Conservation (phyloP, 1,140 invertebrate species). For the Rhopalosiphum maidis region DNA sequence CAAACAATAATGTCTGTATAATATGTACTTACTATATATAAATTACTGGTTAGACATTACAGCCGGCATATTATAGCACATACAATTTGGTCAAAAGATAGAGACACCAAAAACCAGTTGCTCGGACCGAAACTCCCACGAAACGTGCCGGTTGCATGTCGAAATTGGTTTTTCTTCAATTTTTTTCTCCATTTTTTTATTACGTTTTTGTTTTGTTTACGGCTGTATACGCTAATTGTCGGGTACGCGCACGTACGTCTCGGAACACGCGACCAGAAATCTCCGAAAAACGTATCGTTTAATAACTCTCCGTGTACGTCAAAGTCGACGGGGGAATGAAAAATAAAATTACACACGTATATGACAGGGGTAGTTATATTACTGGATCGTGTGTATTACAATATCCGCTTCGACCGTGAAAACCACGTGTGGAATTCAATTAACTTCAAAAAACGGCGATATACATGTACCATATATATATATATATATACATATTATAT, state of each 20-base stretch:
- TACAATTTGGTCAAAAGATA: background rate
- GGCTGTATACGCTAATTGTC: background rate
- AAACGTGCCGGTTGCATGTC: conserved; percentile 35
- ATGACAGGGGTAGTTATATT: background rate
- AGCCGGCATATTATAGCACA: background rate
- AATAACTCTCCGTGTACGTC: conserved; percentile 16
- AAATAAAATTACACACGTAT: background rate
- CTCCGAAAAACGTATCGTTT: conserved; percentile 23
- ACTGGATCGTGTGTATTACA: background rate
- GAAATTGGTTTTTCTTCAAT: conserved; percentile 31
- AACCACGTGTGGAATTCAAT: background rate
- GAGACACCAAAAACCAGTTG: conserved; percentile 39
- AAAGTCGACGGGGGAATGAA: background rate
- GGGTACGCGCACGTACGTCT: conserved; percentile 15
- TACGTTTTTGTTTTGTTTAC: background rate
- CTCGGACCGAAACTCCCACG: conserved; percentile 36
- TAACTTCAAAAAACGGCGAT: background rate
- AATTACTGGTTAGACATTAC: background rate
- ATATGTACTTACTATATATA: background rate
- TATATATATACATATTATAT: background rate
- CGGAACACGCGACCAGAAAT: conserved; percentile 35
- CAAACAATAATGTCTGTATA: background rate
- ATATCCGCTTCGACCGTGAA: background rate
- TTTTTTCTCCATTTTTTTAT: background rate
- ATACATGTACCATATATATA: background rate